Conservation (phyloP, 1,140 invertebrate species). For the Leptonema lineaticorne region DNA sequence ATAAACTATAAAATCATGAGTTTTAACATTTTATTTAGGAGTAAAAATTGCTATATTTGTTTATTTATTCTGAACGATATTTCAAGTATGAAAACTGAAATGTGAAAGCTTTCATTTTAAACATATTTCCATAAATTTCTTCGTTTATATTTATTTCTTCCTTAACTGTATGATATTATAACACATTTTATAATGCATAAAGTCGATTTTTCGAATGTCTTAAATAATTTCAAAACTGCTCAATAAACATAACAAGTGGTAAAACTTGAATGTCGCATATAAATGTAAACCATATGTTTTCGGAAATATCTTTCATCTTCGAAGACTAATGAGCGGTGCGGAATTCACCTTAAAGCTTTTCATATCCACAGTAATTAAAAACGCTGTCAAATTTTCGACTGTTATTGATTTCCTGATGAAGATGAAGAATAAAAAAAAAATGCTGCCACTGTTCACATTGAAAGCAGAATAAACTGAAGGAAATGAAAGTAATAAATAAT, state of each 20-base stretch:
- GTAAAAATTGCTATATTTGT: too few relatives aligned
- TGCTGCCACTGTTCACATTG: neutral
- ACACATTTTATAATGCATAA: too few relatives aligned
- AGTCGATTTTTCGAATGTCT: too few relatives aligned
- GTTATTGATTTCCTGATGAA: constrained; percentile 14
- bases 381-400: constrained; percentile 10
- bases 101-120: too few relatives aligned
- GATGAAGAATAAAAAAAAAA: too few relatives aligned
- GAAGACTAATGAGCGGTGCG: constrained; percentile 1
- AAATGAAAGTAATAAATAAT: neutral
- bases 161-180: neutral
- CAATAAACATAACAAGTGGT: neutral
- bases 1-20: too few relatives aligned
- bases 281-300: constrained; percentile 12
- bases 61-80: too few relatives aligned
- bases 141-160: neutral
- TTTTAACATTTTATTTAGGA: too few relatives aligned
- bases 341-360: neutral
- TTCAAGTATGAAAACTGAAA: too few relatives aligned
- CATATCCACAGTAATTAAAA: constrained; percentile 15
- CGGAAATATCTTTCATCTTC: constrained; percentile 17
- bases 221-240: neutral
- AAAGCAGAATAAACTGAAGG: neutral
- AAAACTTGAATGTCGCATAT: neutral
- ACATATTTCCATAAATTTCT: too few relatives aligned